Conservation (phyloP, 2,888 invertebrate genomes). For the Himalopsyche tibetana region DNA sequence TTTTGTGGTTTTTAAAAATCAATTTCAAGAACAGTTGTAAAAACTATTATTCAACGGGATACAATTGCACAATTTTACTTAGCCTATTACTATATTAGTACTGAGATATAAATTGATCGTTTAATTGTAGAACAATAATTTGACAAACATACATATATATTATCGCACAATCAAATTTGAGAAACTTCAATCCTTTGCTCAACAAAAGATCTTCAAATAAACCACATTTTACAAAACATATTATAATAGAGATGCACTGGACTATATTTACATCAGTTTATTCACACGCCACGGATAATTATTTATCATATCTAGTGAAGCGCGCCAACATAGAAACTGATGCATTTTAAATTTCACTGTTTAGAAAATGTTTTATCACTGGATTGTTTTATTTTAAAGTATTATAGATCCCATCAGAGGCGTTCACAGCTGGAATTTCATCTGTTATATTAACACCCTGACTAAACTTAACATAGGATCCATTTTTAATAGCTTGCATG, state of each 20-base stretch:
- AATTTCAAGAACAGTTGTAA: neutral
- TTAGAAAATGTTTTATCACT: neutral
- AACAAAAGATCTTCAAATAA: neutral
- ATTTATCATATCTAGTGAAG: no score
- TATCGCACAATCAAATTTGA: neutral
- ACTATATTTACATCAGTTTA: no score
- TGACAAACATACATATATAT: neutral
- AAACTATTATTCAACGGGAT: neutral
- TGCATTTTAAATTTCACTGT: neutral
- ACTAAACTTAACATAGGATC: conserved; percentile 63
- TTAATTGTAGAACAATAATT: neutral
- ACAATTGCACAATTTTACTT: conserved; percentile 13
- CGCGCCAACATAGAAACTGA: no score
- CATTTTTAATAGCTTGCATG: conserved; percentile 58
- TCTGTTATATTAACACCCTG: conserved; percentile 47
- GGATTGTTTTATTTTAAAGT: conserved; percentile 70
- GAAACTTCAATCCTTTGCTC: neutral
- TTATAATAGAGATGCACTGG: no score
- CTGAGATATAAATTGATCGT: neutral
- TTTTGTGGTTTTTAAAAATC: neutral
- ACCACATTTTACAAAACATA: no score
- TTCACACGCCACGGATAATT: no score
- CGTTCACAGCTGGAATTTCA: conserved; percentile 60
- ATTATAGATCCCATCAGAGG: conserved; percentile 71
- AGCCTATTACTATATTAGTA: neutral